Evolutionary conservation across 30 jellyfish, hydroid and myxozoan genomes (phyloP).

Genomic region (Pseudorhiza aurosa): DNA sequence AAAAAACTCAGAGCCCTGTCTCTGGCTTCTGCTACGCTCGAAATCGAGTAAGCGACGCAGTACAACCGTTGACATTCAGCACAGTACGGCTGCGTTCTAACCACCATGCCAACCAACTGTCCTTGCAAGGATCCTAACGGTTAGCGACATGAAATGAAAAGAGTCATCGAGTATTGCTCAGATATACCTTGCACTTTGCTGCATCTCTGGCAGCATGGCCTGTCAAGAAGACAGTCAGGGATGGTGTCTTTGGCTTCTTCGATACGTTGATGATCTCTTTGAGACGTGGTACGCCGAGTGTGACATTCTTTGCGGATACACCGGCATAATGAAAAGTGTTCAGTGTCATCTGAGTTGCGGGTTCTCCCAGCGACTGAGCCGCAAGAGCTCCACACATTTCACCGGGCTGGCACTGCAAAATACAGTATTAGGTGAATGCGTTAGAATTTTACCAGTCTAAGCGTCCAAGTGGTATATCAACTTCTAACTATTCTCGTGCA

Average conservation of each 20-base stretch:
- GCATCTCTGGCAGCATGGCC: constrained; percentile 99
- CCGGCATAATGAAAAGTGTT: constrained; percentile 99
- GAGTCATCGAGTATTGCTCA: neutral
- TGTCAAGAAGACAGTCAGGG: constrained; percentile 92
- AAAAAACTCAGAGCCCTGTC: too few species aligned
- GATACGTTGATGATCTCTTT: constrained; percentile 97
- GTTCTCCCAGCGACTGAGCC: constrained; percentile 99
- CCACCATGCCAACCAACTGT: too few species aligned
- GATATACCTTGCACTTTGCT: constrained; percentile 88
- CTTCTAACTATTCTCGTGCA: too few species aligned
- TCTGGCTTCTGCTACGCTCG: too few species aligned
- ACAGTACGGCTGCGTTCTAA: too few species aligned
- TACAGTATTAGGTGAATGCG: too few species aligned
- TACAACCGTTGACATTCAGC: too few species aligned
- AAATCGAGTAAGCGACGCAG: too few species aligned
- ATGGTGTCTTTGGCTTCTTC: constrained; percentile 99
- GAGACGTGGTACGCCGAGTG: constrained; percentile 99
- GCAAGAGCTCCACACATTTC: constrained; percentile 99
- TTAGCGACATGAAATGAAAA: too few species aligned
- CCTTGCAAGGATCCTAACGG: too few species aligned
- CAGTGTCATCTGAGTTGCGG: constrained; percentile 99
- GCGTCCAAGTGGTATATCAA: too few species aligned
- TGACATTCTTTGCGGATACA: constrained; percentile 98
- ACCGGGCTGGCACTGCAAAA: constrained; percentile 95
- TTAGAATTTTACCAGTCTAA: too few species aligned